Evolutionary conservation across 1,140 invertebrate species (phyloP), one percentile per base, ranked within the genome.

Genomic region (Drosophila sproati): DNA sequence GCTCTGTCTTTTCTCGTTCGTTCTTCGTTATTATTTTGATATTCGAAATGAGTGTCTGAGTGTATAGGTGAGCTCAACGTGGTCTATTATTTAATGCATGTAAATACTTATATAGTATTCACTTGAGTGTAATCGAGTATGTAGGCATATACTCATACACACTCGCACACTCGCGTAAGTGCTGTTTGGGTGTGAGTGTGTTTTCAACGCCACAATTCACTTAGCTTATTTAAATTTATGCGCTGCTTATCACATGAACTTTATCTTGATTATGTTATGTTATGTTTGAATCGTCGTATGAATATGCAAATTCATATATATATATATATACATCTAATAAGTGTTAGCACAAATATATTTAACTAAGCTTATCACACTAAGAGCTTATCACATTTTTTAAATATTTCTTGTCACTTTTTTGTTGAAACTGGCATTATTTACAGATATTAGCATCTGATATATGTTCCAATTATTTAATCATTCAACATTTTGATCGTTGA

Each of bases 161-260:
- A 52, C 32, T 29, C 39, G 37, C 35, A 63, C 50, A 39, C 34
- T 47, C 35, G 41, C 6, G 5, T 8, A 2, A 39, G 6, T 39
- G 37, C 0, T 39, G 37, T n/a, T 34, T 54, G 68, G 57, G 62
- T 73, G 45, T 64, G 47, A 56, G 68, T 55, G 56, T 72, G 52
- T 76, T 51, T 51, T 37, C 60, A 61, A 76, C 61, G 71, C 67
- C 75, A 78, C 75, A 82, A 82, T 80, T 88, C 80, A 88, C 85
- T 83, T 89, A 80, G 78, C 69, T 81, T 89, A 89, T 88, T 80
- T 80, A 89, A 89, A 89, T 88, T 85, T 80, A 81, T 89, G 77
- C 83, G 78, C 80, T 78, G 77, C 83, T 88, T 89, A 88, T 89
- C 85, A 83, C 85, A 78, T 89, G 80, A 88, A 88, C 80, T 88